Evolutionary conservation across 2,888 invertebrate species (phyloP), one percentile per base, ranked within the genome.

Genomic region (Danaus chrysippus): DNA sequence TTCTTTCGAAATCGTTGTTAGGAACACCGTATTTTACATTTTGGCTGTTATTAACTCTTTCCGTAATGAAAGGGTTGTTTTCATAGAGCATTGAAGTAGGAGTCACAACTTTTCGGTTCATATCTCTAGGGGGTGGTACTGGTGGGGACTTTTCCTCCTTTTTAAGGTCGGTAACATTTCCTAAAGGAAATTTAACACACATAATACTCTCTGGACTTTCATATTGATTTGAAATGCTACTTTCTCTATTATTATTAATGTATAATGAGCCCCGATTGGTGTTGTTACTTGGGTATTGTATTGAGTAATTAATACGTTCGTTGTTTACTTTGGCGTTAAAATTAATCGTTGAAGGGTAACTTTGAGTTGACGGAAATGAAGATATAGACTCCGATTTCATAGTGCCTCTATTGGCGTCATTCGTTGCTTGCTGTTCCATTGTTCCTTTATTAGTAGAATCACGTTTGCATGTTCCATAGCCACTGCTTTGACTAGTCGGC

Each of bases 111-210:
- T 93, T 92, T 64, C 94, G 92, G 73, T 93, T 91, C 68, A 94
- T 95, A 82, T 95, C 95, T 71, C 95, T 89, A n/a, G 96, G 96
- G 0, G 96, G 96, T 41, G 96, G 96, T 3, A 94, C 94, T 0
- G 96, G 96, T 6, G 96, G 95, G 44, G 93, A 75, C 55, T 89
- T 91, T 58, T 87, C 87, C 54, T 91, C 90, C 70, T 83, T 83
- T 70, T 83, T 86, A 44, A 83, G 79, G 68, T 85, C 85, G 49
- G 84, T 83, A 8, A 89, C 84, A 72, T 89, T 91, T 61, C 91
- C 92, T 52, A 92, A 72, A 13, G 92, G 92, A 79, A 92, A 92
- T 73, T 92, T 92, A 17, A 92, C 86, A 62, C 87, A 87, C 78
- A 92, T 83, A 1, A 92, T 82, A 63, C 80, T 87, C 42, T 91